Evolutionary conservation across 2,113 vertebrate genomes (phyloP).

Genomic region (Mirounga angustirostris): DNA sequence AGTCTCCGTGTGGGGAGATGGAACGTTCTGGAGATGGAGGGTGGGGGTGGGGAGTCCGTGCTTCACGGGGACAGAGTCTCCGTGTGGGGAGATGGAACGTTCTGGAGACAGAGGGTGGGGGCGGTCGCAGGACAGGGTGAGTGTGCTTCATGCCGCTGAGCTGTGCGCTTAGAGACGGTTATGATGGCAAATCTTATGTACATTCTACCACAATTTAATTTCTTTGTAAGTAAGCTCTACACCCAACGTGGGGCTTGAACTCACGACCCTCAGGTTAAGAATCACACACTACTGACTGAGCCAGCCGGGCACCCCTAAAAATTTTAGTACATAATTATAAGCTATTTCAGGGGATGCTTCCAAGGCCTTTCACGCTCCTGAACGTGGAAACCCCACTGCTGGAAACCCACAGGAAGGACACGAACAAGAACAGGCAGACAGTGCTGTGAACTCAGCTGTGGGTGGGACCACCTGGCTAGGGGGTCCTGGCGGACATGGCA

Average conservation of each 20-base stretch:
- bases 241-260: neutral
- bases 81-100: neutral
- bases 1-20: neutral
- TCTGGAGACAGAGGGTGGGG: neutral
- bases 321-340: neutral
- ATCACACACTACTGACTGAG: neutral
- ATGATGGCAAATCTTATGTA: accelerated
- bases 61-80: neutral
- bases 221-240: neutral
- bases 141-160: neutral
- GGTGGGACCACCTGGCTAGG: too few species aligned
- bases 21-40: neutral
- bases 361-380: neutral
- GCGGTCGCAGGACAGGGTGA: accelerated
- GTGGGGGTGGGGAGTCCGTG: neutral
- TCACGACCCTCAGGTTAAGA: neutral
- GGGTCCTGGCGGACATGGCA: neutral
- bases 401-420: neutral
- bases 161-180: neutral
- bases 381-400: neutral
- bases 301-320: neutral
- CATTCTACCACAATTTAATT: neutral
- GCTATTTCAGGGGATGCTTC: neutral
- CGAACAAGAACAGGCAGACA: too few species aligned
- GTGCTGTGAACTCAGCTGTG: neutral